Base-by-base conservation (phyloP, 1,140 invertebrate species). In the Artemia franciscana region DNA sequence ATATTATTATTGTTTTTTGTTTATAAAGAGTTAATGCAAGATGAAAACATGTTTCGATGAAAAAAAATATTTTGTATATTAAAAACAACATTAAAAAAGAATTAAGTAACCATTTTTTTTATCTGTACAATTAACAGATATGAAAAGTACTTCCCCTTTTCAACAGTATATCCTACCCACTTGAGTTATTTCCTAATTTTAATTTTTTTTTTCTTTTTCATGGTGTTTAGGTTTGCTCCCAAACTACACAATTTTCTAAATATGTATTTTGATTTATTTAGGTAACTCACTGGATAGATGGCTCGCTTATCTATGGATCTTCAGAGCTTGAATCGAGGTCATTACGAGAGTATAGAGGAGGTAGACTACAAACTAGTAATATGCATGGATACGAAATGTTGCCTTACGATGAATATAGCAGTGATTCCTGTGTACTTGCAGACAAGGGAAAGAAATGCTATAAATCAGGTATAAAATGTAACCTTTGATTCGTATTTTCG, bases 281-380 rank as follows among this genome's bases (percentile, higher is more conserved):
- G 62, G 65, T 66, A 1, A 64, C 66, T 5, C 66, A 67, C 30
- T 67, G 66, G 66, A 25, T 67, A 12, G 66, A 67, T 58, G 62
- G 24, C 9, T 67, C 66, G 5, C 25, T 39, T 12, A 25, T 67
- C 15, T 67, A 67, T 57, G 66, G 66, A 5, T 86, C 84, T 27
- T 82, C 72, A 21, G 74, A 80, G 7, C 68, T 78, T 58, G 76
- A 82, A 63, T 80, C 83, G n/a, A 72, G 73, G 23, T 75, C 77
- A 25, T 73, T 88, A 9, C 74, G 86, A 5, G 77, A 82, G 23
- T 77, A 78, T 62, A 70, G 75, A 15, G 82, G 82, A 5, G 85
- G 85, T 1, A 76, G 80, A 39, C 39, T 51, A 51, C 39, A 18
- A 15, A 15, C 39, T 51, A 18, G 12, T 18, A 51, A 15, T 12